phyloP scores from a whole-genome alignment of 2,888 invertebrate species.

The Drosophila atripex region DNA sequence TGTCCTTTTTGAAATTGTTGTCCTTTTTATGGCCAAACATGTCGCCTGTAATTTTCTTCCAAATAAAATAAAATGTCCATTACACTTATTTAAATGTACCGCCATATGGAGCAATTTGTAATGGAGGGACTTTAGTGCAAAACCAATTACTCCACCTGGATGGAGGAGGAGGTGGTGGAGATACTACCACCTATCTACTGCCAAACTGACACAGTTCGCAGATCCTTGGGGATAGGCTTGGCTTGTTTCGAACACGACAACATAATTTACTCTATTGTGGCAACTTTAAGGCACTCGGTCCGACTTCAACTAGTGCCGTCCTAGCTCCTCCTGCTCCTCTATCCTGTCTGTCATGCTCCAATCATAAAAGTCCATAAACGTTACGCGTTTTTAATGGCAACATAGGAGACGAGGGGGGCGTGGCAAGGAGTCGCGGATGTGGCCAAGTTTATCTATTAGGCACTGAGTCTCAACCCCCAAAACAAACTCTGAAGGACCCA shows the following conservation, averaged over 20 bases:
- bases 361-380: constrained; percentile 63
- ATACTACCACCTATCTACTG: constrained; percentile 51
- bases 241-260: constrained; percentile 62
- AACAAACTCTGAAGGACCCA: constrained; percentile 27
- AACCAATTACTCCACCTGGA: constrained; percentile 33
- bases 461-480: constrained; percentile 19
- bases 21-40: constrained; percentile 22
- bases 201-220: constrained; percentile 63
- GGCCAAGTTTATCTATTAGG: constrained; percentile 47
- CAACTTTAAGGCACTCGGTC: constrained; percentile 48
- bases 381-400: constrained; percentile 75
- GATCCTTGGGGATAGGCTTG: constrained; percentile 73
- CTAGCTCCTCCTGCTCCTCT: constrained; percentile 11
- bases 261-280: constrained; percentile 57
- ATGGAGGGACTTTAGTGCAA: constrained; percentile 38
- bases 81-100: constrained; percentile 50
- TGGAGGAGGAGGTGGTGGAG: neutral
- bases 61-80: constrained; percentile 43
- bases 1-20: constrained; percentile 1
- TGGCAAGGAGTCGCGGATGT: constrained; percentile 36
- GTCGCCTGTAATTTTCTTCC: constrained; percentile 23
- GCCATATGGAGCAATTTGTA: constrained; percentile 51
- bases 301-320: constrained; percentile 2
- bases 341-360: constrained; percentile 45
- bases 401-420: constrained; percentile 22